Evolutionary conservation across 1,140 invertebrate species (phyloP).

Genomic region (Drosophila eugracilis): DNA sequence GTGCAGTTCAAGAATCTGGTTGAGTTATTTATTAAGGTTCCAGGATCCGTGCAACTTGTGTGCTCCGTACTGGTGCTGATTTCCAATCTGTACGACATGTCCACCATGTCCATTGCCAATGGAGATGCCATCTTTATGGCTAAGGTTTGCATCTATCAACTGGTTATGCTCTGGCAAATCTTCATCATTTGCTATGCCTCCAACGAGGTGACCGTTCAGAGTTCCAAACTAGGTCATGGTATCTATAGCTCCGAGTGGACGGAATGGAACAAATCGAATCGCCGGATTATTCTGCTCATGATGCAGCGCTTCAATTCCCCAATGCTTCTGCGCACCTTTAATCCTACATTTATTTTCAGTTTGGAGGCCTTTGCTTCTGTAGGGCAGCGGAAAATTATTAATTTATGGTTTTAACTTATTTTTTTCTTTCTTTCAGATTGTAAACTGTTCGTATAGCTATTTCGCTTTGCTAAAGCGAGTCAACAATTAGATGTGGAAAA

Average conservation of each 20-base stretch:
- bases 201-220: constrained; percentile 68
- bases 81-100: constrained; percentile 72
- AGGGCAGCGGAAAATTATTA: constrained; percentile 9
- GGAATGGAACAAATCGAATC: constrained; percentile 59
- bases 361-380: constrained; percentile 73
- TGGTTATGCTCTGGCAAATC: constrained; percentile 74
- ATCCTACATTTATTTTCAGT: constrained; percentile 58
- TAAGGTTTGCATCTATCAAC: constrained; percentile 62
- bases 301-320: constrained; percentile 64
- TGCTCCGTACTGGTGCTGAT: constrained; percentile 73
- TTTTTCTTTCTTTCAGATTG: constrained; percentile 62
- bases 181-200: constrained; percentile 76
- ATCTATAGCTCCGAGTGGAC: constrained; percentile 72
- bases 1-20: constrained; percentile 52
- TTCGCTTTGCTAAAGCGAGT: constrained; percentile 73
- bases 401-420: not conserved
- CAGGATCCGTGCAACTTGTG: constrained; percentile 63
- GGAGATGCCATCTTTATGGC: constrained; percentile 38
- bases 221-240: constrained; percentile 46
- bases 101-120: constrained; percentile 39
- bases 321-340: constrained; percentile 50
- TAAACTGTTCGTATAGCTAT: constrained; percentile 78
- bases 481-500: constrained; percentile 54
- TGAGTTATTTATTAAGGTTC: constrained; percentile 59
- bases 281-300: constrained; percentile 53